Percentiles rank a stretch among this genome's conserved stretches.
These are phyloP conservation scores for Maylandia zebra DNA, from an alignment of 2,113 vertebrate species.

Conservation along the genomic window DNA sequence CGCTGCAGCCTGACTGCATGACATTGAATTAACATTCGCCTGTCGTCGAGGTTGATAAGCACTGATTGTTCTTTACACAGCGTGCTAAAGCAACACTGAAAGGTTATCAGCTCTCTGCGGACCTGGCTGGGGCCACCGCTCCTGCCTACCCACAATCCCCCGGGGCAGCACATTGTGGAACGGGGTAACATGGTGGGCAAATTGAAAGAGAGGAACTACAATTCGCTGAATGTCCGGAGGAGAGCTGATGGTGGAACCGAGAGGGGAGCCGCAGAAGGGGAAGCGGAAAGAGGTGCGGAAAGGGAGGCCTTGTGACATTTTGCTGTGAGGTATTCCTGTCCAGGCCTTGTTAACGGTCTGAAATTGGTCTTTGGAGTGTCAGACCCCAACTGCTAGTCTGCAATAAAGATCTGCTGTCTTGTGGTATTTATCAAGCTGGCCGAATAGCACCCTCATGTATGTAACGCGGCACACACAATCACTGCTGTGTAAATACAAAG, in stretches of 20 bases:
- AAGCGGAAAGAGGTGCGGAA: slow-evolving; percentile 8
- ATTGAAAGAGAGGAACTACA: slow-evolving; percentile 59
- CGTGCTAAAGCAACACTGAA: slow-evolving; percentile 48
- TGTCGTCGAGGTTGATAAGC: slow-evolving; percentile 56
- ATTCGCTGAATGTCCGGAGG: slow-evolving; percentile 35
- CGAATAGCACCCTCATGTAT: neutral
- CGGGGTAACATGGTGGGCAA: slow-evolving; percentile 27
- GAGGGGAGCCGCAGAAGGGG: neutral
- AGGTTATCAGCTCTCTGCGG: slow-evolving; percentile 64
- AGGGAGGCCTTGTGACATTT: slow-evolving; percentile 42
- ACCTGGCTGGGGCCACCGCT: slow-evolving; percentile 44
- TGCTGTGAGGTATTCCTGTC: slow-evolving; percentile 30
- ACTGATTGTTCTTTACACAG: slow-evolving; percentile 67
- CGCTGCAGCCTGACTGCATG: slow-evolving; percentile 18
- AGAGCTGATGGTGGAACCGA: slow-evolving; percentile 17
- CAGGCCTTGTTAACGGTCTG: slow-evolving; percentile 39
- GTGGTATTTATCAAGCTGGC: slow-evolving; percentile 37
- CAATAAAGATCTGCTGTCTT: slow-evolving; percentile 32
- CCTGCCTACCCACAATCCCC: slow-evolving; percentile 25
- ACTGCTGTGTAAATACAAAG: slow-evolving; percentile 10
- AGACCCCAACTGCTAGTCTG: slow-evolving; percentile 6
- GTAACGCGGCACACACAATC: slow-evolving; percentile 5
- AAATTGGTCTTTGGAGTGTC: slow-evolving; percentile 49
- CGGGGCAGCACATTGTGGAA: slow-evolving; percentile 38
- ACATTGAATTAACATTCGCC: slow-evolving; percentile 57